Evolutionary conservation across 2,113 vertebrate species (phyloP).

Genomic region (Pelmatolapia mariae): DNA sequence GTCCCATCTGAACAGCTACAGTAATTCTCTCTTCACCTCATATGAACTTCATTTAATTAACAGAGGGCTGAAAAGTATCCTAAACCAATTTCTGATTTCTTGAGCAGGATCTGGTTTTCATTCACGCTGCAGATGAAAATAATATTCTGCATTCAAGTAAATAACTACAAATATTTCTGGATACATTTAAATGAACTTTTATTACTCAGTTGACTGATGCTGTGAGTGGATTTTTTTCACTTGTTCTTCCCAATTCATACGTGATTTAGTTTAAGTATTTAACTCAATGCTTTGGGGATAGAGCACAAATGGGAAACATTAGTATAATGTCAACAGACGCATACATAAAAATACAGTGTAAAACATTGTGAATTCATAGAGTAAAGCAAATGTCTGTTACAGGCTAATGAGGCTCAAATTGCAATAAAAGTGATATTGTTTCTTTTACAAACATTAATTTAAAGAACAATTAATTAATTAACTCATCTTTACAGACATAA

Average conservation of each 20-base stretch:
- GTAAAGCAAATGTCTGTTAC: neutral
- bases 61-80: neutral
- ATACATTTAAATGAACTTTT: neutral
- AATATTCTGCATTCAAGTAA: neutral
- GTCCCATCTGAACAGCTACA: constrained; percentile 34
- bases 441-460: neutral
- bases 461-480: neutral
- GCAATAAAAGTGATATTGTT: neutral
- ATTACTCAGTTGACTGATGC: neutral
- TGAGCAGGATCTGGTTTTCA: neutral
- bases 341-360: neutral
- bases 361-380: neutral
- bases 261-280: neutral
- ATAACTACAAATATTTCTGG: neutral
- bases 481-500: neutral
- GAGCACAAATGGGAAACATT: neutral
- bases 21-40: constrained; percentile 36
- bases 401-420: neutral
- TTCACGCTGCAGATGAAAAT: neutral
- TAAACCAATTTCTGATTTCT: constrained; percentile 4
- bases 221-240: neutral
- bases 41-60: constrained; percentile 34
- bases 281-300: neutral
- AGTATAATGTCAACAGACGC: neutral
- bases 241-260: neutral